Base-by-base conservation (phyloP, 2,888 invertebrate genomes). In the Hartigia nigra region DNA sequence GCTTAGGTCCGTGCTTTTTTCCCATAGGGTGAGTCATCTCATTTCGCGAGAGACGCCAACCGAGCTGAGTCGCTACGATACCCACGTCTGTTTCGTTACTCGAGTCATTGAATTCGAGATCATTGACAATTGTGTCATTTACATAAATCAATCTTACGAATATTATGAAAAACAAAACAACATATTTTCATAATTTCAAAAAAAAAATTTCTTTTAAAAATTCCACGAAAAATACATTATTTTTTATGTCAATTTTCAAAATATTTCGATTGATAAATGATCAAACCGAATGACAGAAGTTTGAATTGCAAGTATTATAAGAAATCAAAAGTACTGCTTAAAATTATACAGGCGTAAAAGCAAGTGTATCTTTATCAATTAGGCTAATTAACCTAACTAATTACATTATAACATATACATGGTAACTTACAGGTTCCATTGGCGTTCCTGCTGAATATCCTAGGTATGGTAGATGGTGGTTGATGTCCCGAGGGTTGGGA, bases 371-470 rank as follows among this genome's bases (percentile, higher is more conserved):
- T 9, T 55, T 2, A 55, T 55, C 5, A 23, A 55, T 55, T 39
- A 39, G 39, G 4, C 1, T 39, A 14, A 39, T 14, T 55, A 23
- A 23, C 5, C 1, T 23, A 23, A 23, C 23, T 55, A 55, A 55
- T 55, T 55, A 55, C 9, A 1, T 55, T 55, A 23, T 23, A 55
- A 23, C 23, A 55, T 55, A 9, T 55, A 2, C 23, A 55, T 55
- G 23, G 9, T 23, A 77, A 90, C 91, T 91, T 85, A 91, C 91
- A 87, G 81, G 91, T 91, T 84, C 91, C 91, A 84, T 91, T 91
- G 86, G 90, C 88, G 84, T 91, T 91, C 80, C 91, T 89, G 83
- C 91, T 90, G 84, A 91, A 85, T 83, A 91, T 91, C 83, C 88
- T 90, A 76, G 90, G 88, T 12, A 87, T 84, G 14, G 82, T 81